phyloP scores from a whole-genome alignment of 2,113 vertebrate species.

The Dicrurus megarhynchus region DNA sequence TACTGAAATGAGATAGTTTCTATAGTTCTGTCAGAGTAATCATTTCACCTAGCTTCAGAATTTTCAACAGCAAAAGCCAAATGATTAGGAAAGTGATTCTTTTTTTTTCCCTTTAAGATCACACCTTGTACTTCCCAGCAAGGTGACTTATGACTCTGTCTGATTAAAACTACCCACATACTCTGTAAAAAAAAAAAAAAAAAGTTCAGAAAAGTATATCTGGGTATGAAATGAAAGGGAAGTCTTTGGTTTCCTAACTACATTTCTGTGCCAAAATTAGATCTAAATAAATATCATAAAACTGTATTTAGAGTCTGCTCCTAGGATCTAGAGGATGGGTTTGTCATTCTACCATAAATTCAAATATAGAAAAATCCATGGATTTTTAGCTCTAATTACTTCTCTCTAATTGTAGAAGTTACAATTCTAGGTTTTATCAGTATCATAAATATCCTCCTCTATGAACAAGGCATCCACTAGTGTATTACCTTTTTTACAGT shows the following conservation, averaged over 20 bases:
- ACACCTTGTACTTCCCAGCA: not conserved
- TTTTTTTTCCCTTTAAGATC: not conserved
- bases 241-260: not conserved
- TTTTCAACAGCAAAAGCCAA: slow-evolving; percentile 14
- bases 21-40: slow-evolving; percentile 40
- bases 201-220: not conserved
- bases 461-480: not conserved
- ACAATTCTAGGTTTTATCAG: not conserved
- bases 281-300: not conserved
- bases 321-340: not conserved
- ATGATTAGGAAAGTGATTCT: not conserved
- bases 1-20: slow-evolving; percentile 5
- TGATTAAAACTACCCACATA: not conserved
- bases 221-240: not conserved
- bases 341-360: not conserved
- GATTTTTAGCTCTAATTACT: not conserved
- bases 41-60: slow-evolving; percentile 30
- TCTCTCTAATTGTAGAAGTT: not conserved
- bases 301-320: not conserved
- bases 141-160: not conserved
- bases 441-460: not conserved
- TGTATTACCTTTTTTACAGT: not conserved
- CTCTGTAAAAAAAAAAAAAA: not conserved
- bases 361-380: not conserved
- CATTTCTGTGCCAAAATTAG: not conserved